A percentile compares a stretch with the other conserved stretches of the same genome.
phyloP scores from a whole-genome alignment of 2,888 invertebrate species.

The Drosophila demipolita region DNA sequence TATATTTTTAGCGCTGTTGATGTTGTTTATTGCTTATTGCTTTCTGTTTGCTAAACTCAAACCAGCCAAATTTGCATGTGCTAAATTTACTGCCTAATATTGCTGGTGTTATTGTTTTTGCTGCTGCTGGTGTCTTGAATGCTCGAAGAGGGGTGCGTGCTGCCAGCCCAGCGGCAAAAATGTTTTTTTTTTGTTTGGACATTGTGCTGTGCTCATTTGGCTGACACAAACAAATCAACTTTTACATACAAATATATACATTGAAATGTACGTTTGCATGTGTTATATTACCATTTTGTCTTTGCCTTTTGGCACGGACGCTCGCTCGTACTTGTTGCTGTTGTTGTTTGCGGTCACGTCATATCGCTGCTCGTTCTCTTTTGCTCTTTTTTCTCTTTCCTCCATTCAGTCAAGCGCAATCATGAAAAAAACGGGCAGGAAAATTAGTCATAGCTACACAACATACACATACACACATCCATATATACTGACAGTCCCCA shows the following conservation, averaged over 20 bases:
- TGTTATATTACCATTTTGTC: constrained; percentile 59
- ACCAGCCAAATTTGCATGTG: constrained; percentile 67
- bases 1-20: constrained; percentile 67
- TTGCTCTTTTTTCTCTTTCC: constrained; percentile 7
- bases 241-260: neutral
- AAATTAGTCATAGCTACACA: constrained; percentile 62
- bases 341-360: constrained; percentile 78
- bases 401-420: constrained; percentile 50
- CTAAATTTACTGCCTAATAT: constrained; percentile 63
- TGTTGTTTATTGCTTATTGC: constrained; percentile 30
- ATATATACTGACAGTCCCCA: constrained; percentile 13
- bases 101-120: constrained; percentile 28
- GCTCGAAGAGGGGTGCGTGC: neutral
- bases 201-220: constrained; percentile 58
- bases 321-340: constrained; percentile 75
- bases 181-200: constrained; percentile 25
- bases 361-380: constrained; percentile 37
- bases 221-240: constrained; percentile 22
- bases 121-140: constrained; percentile 40
- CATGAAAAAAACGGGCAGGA: constrained; percentile 49
- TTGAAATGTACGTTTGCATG: constrained; percentile 4
- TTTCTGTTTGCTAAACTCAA: constrained; percentile 53
- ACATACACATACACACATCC: constrained; percentile 8
- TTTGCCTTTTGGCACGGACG: constrained; percentile 73
- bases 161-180: constrained; percentile 24